Evolutionary conservation across 1,140 invertebrate species (phyloP), one percentile per base, ranked within the genome.

Genomic region (Parasteatoda tepidariorum): DNA sequence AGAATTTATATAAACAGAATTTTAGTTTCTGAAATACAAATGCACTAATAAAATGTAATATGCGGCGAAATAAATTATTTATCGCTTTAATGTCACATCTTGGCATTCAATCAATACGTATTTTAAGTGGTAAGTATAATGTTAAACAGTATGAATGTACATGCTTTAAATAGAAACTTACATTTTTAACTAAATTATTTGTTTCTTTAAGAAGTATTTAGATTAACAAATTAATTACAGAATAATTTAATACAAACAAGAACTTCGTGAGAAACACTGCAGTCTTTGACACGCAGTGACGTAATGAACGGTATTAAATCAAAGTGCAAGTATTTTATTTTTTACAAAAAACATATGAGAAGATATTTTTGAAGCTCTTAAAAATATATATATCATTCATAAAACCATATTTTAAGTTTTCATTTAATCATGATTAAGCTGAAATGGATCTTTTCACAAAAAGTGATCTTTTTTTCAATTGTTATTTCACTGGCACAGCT

Each of bases 281-380:
- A 82, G 78, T 82, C 66, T 70, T 41, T 62, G 54, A 82, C 66
- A 82, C 78, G 78, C 78, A 82, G 54, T 82, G 78, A 82, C 78
- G 78, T 82, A 82, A 82, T 71, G 78, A 82, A 82, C 66, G 67
- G 66, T 82, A 70, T 54, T 82, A 41, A 70, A 59, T 70, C 54
- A 68, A 82, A 82, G 78, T 82, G 31, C 30, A 70, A 82, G 78
- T 82, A 28, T 3, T 54, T 71, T 48, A 48, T 48, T 48, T 4
- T 48, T 0, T 48, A 13, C 38, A 4, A 48, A n/a, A n/a, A n/a
- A n/a, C n/a, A n/a, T n/a, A n/a, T n/a, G n/a, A n/a, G n/a, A n/a
- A n/a, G n/a, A n/a, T n/a, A n/a, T n/a, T n/a, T n/a, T n/a, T n/a
- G n/a, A n/a, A n/a, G n/a, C n/a, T n/a, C n/a, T n/a, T n/a, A n/a